Evolutionary conservation across 2,797 vertebrate species (phyloP).

Genomic region (Catamblyrhynchus diadema): DNA sequence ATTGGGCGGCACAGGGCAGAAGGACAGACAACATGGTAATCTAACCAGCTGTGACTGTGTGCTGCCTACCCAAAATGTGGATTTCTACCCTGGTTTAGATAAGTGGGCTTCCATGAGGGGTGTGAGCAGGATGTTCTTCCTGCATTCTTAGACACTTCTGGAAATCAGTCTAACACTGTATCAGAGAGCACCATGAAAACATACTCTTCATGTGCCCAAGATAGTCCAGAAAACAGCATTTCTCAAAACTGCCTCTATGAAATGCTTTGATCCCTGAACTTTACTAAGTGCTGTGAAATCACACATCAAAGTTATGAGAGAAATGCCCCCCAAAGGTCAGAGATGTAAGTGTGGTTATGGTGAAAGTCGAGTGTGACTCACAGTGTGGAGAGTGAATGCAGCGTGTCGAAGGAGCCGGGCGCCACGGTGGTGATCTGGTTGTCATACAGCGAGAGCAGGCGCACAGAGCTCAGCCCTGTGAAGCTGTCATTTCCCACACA

Average conservation of each 20-base stretch:
- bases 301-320: background rate
- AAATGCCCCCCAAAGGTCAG: background rate
- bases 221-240: background rate
- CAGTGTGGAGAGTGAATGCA: conserved; percentile 95
- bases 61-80: background rate
- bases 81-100: background rate
- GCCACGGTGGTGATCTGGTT: conserved; percentile 95
- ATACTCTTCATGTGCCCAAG: background rate
- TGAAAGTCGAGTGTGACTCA: conserved; percentile 71
- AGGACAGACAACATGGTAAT: background rate
- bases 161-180: background rate
- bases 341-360: background rate
- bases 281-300: background rate
- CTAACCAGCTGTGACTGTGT: rapidly evolving
- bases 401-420: conserved; percentile 92
- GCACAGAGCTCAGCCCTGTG: conserved; percentile 92
- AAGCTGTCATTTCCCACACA: conserved; percentile 97
- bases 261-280: background rate
- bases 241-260: background rate
- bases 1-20: background rate
- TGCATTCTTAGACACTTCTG: background rate
- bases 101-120: rapidly evolving
- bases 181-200: background rate
- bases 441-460: conserved; percentile 94
- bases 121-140: background rate